These are phyloP conservation scores for Serilophus lunatus DNA, from an alignment of 2,113 vertebrate species.

Conservation along the genomic window DNA sequence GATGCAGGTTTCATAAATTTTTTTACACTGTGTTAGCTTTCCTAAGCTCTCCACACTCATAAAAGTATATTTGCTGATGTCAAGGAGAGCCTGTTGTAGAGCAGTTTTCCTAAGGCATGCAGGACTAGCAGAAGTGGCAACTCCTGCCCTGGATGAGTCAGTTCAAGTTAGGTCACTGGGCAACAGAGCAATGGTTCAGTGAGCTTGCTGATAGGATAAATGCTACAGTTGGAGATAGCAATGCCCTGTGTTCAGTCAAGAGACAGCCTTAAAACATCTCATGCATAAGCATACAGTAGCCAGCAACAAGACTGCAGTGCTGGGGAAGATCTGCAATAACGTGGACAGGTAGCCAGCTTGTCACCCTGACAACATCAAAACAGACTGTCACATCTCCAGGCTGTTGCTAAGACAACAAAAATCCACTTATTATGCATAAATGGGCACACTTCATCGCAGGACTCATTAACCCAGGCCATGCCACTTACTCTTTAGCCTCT, in stretches of 20 bases:
- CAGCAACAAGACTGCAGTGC: background rate
- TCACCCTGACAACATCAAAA: constrained; percentile 41
- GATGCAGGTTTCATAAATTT: background rate
- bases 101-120: background rate
- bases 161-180: background rate
- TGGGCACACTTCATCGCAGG: background rate
- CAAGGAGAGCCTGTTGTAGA: background rate
- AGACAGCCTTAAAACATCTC: background rate
- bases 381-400: background rate
- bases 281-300: background rate
- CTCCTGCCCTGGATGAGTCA: background rate
- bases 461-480: background rate
- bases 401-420: constrained; percentile 48
- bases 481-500: background rate
- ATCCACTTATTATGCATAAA: background rate
- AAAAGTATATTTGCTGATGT: background rate
- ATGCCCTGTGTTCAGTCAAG: background rate
- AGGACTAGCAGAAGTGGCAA: background rate
- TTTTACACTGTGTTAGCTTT: background rate
- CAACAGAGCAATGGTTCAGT: background rate
- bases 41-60: background rate
- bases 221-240: background rate
- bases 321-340: background rate
- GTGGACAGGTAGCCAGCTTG: constrained; percentile 2
- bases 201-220: background rate